A percentile compares a stretch with the other conserved stretches of the same genome.
Evolutionary conservation across 2,797 vertebrate genomes (phyloP).

Genomic region (Taenioides sp.): DNA sequence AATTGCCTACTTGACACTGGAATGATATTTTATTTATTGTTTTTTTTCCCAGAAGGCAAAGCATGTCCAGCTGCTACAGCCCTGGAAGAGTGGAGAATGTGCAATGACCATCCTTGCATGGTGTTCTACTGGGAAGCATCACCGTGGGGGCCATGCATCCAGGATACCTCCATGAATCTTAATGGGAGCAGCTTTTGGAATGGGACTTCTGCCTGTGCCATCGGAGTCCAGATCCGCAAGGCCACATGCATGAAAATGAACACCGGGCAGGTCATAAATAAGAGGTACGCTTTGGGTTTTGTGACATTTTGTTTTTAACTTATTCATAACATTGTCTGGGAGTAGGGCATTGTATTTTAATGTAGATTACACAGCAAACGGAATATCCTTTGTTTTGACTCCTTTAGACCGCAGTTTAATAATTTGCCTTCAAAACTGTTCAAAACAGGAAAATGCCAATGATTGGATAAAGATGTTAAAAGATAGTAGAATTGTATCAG

Average conservation of each 20-base stretch:
- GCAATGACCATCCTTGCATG: slow-evolving; percentile 85
- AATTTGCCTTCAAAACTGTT: not conserved
- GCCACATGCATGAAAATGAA: slow-evolving; percentile 86
- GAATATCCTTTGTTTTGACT: not conserved
- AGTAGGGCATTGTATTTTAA: not conserved
- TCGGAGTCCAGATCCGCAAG: slow-evolving; percentile 86
- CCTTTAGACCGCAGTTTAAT: not conserved
- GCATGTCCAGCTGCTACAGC: slow-evolving; percentile 81
- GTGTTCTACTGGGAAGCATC: slow-evolving; percentile 88
- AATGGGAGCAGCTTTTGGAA: slow-evolving; percentile 74
- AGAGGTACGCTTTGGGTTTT: slow-evolving; percentile 80
- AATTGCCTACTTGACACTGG: slow-evolving; percentile 15
- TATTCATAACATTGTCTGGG: not conserved
- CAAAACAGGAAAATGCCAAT: not conserved
- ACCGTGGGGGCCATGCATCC: slow-evolving; percentile 85
- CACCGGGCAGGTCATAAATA: slow-evolving; percentile 81
- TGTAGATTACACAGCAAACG: not conserved
- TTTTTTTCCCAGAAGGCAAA: slow-evolving; percentile 78
- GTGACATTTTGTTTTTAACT: not conserved
- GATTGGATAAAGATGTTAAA: not conserved
- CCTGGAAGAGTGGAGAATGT: slow-evolving; percentile 87
- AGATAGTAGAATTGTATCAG: too few species aligned
- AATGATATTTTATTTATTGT: not conserved
- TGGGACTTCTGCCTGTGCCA: slow-evolving; percentile 74
- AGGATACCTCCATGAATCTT: slow-evolving; percentile 67